Percentiles rank a stretch among this genome's conserved stretches.
phyloP scores from a whole-genome alignment of 2,888 invertebrate genomes.

The Cryptocheilus praepositus region DNA sequence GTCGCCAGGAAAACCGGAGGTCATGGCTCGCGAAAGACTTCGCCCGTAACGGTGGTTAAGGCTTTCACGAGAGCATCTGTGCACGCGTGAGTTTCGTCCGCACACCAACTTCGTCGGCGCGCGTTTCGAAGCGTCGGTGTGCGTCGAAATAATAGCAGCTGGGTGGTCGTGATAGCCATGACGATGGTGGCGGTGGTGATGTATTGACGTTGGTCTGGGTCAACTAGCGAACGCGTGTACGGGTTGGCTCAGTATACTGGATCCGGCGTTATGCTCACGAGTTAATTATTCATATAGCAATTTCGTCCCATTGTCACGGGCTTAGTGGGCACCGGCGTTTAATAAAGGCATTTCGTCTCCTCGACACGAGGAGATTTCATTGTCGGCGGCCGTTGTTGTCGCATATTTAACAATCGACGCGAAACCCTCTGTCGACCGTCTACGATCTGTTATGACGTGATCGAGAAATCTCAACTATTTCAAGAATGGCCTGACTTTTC shows the following conservation, averaged over 20 bases:
- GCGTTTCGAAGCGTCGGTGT: conserved; percentile 1
- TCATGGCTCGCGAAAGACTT: too few species aligned
- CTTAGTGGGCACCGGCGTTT: conserved; percentile 32
- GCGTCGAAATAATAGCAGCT: conserved; percentile 5
- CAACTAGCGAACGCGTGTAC: too few species aligned
- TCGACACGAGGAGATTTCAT: conserved; percentile 8
- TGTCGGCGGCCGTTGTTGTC: background rate
- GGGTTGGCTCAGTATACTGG: background rate
- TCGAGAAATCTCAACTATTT: too few species aligned
- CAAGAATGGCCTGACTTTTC: too few species aligned
- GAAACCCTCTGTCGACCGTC: conserved; percentile 1
- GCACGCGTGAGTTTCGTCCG: too few species aligned
- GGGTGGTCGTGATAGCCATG: background rate
- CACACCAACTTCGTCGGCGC: background rate
- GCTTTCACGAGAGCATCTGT: too few species aligned
- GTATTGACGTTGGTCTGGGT: conserved; percentile 16
- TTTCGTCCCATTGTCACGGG: conserved; percentile 45
- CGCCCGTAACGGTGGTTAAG: too few species aligned
- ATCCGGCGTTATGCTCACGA: conserved; percentile 23
- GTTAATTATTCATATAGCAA: conserved; percentile 51
- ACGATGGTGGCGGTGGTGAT: background rate
- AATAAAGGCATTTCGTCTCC: conserved; percentile 42
- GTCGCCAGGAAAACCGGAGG: too few species aligned
- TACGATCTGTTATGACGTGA: too few species aligned
- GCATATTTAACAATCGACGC: conserved; percentile 15